Conservation (phyloP, 2,888 invertebrate species). For the Erannis defoliaria region DNA sequence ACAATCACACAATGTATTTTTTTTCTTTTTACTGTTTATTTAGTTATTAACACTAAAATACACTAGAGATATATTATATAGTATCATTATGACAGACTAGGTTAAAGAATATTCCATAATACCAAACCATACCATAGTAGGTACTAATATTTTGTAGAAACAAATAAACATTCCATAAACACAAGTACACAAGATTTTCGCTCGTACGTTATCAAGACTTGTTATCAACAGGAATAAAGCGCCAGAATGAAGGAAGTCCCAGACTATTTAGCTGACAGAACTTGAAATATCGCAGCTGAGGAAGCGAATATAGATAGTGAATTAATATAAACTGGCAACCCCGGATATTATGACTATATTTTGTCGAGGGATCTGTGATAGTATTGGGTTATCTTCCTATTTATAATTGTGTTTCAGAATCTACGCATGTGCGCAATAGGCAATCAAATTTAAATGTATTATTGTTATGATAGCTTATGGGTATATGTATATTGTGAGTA, state of each 20-base stretch:
- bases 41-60: no score
- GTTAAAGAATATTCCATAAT: no score
- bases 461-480: background rate
- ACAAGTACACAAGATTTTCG: slow-evolving; percentile 1
- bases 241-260: slow-evolving; percentile 42
- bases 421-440: background rate
- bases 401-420: slow-evolving; percentile 25
- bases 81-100: no score
- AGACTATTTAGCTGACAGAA: slow-evolving; percentile 45
- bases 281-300: slow-evolving; percentile 44
- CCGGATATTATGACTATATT: slow-evolving; percentile 34
- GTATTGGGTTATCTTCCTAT: slow-evolving; percentile 18
- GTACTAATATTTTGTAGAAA: no score
- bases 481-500: no score
- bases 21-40: no score
- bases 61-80: no score
- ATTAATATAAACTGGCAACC: slow-evolving; percentile 35
- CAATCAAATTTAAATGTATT: background rate
- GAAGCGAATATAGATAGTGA: slow-evolving; percentile 36
- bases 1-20: no score
- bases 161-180: background rate
- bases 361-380: slow-evolving; percentile 19
- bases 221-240: slow-evolving; percentile 36
- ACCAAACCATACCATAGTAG: no score
- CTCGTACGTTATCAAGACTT: slow-evolving; percentile 32